Evolutionary conservation across 2,797 vertebrate species (phyloP).

Genomic region (Iguana delicatissima): DNA sequence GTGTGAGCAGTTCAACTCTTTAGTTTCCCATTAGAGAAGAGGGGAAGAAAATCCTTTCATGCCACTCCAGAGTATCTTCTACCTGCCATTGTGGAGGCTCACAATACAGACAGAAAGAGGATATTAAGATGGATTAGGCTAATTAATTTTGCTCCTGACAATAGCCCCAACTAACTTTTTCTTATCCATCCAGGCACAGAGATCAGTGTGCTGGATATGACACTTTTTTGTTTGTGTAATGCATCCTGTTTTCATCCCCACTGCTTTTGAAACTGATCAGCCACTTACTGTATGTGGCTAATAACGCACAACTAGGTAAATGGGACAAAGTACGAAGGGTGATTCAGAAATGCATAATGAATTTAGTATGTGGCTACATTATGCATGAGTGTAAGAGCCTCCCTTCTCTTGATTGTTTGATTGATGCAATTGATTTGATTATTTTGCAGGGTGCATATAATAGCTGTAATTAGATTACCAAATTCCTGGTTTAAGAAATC

Average conservation of each 20-base stretch:
- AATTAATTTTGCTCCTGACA: constrained; percentile 85
- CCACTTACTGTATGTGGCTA: constrained; percentile 74
- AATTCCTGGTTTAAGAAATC: neutral
- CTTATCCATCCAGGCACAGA: constrained; percentile 63
- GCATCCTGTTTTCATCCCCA: constrained; percentile 63
- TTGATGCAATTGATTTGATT: constrained; percentile 84
- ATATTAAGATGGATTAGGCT: constrained; percentile 89
- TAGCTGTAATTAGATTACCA: neutral
- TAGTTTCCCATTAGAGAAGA: constrained; percentile 80
- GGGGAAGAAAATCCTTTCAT: constrained; percentile 71
- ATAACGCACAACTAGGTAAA: constrained; percentile 75
- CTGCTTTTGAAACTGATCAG: constrained; percentile 70
- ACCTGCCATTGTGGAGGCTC: constrained; percentile 83
- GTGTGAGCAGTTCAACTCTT: constrained; percentile 81
- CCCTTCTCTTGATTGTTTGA: constrained; percentile 82
- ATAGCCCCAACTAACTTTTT: constrained; percentile 69
- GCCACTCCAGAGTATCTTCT: constrained; percentile 81
- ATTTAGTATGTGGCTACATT: constrained; percentile 74
- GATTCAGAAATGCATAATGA: constrained; percentile 78
- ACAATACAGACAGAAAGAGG: constrained; percentile 80
- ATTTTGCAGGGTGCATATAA: constrained; percentile 81
- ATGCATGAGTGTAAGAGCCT: constrained; percentile 71
- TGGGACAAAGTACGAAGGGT: constrained; percentile 69
- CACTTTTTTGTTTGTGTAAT: constrained; percentile 67
- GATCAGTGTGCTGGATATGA: constrained; percentile 49